A percentile compares a stretch with the other conserved stretches of the same genome.
phyloP scores from a whole-genome alignment of 2,797 vertebrate genomes.

The Chromis chromis region DNA sequence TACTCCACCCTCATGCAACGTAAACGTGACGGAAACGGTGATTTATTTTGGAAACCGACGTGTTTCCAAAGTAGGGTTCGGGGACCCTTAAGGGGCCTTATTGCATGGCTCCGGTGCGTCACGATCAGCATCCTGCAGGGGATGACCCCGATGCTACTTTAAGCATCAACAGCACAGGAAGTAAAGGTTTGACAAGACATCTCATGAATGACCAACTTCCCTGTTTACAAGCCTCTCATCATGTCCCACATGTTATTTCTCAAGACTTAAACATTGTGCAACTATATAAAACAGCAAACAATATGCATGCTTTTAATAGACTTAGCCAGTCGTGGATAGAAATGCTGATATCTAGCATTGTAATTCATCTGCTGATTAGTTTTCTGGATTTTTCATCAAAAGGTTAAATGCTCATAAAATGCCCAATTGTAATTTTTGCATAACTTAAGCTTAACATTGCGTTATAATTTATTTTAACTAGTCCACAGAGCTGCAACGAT shows the following conservation, averaged over 20 bases:
- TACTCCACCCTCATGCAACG: constrained; percentile 21
- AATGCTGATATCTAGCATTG: too few species aligned
- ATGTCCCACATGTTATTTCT: neutral
- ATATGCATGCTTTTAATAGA: too few species aligned
- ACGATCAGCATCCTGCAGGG: constrained; percentile 13
- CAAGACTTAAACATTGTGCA: neutral
- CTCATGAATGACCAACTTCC: constrained; percentile 26
- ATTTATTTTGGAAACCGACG: constrained; percentile 38
- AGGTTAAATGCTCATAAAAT: too few species aligned
- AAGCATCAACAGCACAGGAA: constrained; percentile 23
- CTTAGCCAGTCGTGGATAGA: neutral
- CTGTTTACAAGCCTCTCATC: neutral
- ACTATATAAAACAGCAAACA: neutral
- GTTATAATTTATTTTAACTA: too few species aligned
- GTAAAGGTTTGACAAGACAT: neutral
- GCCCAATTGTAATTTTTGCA: too few species aligned
- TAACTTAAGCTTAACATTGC: too few species aligned
- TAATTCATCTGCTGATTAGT: too few species aligned
- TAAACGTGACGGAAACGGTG: constrained; percentile 3
- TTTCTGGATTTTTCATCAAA: too few species aligned
- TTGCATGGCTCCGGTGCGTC: neutral
- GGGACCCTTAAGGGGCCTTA: constrained; percentile 9
- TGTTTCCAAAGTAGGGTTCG: constrained; percentile 23
- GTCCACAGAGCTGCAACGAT: too few species aligned
- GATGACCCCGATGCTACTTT: neutral